Base-by-base conservation (phyloP, 1,140 invertebrate genomes). In the Paralvinella palmiformis region DNA sequence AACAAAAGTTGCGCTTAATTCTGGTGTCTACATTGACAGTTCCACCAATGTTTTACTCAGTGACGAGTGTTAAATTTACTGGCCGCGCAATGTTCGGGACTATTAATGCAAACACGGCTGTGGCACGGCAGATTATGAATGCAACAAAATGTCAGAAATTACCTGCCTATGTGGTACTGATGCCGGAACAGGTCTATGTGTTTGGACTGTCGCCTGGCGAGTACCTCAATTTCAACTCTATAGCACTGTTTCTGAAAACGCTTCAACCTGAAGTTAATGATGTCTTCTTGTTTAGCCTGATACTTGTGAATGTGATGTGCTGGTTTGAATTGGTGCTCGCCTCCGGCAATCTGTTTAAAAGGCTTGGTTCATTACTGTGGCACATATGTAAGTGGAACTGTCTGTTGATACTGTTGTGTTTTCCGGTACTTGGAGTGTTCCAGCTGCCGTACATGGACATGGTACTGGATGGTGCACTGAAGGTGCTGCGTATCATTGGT, bases 201-300 rank as follows among this genome's bases (percentile, higher is more conserved):
- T 85, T 84, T 75, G 84, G 83, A 3, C 62, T 61, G 7, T 68
- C 71, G 13, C 63, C 62, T 59, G 77, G 77, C 15, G 83, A 84
- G 72, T 73, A 76, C 63, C 74, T 79, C 44, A 82, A 78, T 59
- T 83, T 79, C 67, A 65, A 69, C 53, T 73, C 77, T 1, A 79
- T 84, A 79, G 82, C 82, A 69, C 67, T 74, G 24, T 82, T 82
- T 68, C 70, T 85, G 20, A 75, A 76, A 66, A 73, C 74, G 37
- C 68, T 84, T 10, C 77, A 81, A 68, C 84, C 84, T 6, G 83
- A 83, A 72, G 74, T 82, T 31, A 85, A 84, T 77, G 84, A 85
- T 72, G 68, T 84, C 7, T 84, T 85, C 71, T 70, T 84, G 2
- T 71, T 75, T 27, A 82, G 75, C 69, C 72, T 84, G 33, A 61